These are phyloP conservation scores for Panonychus citri DNA, from an alignment of 1,140 invertebrate genomes.

Conservation along the genomic window DNA sequence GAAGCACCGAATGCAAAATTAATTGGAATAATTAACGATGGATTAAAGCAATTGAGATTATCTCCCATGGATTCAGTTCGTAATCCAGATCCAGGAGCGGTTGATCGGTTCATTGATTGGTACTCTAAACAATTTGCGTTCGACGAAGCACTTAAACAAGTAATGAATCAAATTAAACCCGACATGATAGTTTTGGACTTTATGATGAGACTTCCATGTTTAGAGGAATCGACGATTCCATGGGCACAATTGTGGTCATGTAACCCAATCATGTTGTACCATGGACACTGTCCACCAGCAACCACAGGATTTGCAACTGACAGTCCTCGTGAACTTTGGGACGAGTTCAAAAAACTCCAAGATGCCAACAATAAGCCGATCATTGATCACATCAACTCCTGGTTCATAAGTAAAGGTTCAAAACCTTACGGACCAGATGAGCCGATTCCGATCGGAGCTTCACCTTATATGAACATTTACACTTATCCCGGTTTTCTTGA, in stretches of 20 bases:
- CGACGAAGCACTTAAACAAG: neutral
- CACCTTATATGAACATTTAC: neutral
- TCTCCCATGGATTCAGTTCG: neutral
- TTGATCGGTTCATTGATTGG: neutral
- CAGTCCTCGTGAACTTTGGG: neutral
- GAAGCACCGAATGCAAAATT: no score
- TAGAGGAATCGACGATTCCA: neutral
- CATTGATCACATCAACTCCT: neutral
- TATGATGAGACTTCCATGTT: neutral
- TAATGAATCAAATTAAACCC: neutral
- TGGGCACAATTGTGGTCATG: neutral
- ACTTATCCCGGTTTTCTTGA: neutral
- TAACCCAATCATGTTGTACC: neutral
- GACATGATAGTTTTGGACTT: neutral
- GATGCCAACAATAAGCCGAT: neutral
- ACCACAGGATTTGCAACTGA: neutral
- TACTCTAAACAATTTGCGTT: neutral
- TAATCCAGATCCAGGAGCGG: neutral
- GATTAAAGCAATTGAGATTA: no score
- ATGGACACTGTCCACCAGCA: neutral
- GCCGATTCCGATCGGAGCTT: neutral
- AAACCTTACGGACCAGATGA: neutral
- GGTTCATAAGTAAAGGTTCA: neutral
- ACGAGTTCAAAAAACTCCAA: neutral
- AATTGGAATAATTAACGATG: no score